Evolutionary conservation across 2,113 vertebrate species (phyloP).

Genomic region (Forbesichthys agassizii): DNA sequence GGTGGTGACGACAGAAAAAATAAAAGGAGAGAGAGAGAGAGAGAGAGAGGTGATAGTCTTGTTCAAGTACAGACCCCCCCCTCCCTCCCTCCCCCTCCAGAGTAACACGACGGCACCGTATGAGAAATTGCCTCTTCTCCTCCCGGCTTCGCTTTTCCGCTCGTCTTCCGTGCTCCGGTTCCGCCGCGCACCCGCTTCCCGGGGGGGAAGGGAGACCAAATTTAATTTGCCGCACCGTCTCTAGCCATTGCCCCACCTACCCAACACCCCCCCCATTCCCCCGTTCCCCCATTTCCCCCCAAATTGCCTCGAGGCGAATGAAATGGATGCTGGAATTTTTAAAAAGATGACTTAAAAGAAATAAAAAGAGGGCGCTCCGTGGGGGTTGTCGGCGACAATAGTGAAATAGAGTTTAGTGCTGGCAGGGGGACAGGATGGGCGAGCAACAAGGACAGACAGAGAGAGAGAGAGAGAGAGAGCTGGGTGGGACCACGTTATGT

Average conservation of each 20-base stretch:
- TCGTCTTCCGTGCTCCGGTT: slow-evolving; percentile 29
- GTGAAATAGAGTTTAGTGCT: slow-evolving; percentile 44
- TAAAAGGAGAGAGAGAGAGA: slow-evolving; percentile 11
- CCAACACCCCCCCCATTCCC: neutral
- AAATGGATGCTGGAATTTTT: slow-evolving; percentile 71
- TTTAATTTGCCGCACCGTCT: slow-evolving; percentile 71
- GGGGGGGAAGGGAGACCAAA: slow-evolving; percentile 48
- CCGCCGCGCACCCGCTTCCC: slow-evolving; percentile 45
- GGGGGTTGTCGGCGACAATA: slow-evolving; percentile 60
- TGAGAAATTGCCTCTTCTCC: slow-evolving; percentile 61
- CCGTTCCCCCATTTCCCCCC: neutral
- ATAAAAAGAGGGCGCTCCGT: slow-evolving; percentile 51
- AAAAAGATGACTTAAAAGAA: slow-evolving; percentile 65
- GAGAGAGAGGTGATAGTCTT: neutral
- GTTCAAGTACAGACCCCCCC: too few relatives aligned
- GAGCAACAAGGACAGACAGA: neutral
- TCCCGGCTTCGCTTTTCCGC: slow-evolving; percentile 35
- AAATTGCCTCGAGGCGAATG: slow-evolving; percentile 53
- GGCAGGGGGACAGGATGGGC: neutral
- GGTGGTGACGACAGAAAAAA: neutral
- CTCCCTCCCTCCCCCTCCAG: slow-evolving; percentile 7
- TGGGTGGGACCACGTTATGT: slow-evolving; percentile 28
- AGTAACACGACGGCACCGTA: slow-evolving; percentile 65
- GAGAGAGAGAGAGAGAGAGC: slow-evolving; percentile 11
- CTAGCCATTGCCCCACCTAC: slow-evolving; percentile 43